These are phyloP conservation scores for Varecia variegata DNA, from an alignment of 2,797 vertebrate genomes.

Conservation along the genomic window DNA sequence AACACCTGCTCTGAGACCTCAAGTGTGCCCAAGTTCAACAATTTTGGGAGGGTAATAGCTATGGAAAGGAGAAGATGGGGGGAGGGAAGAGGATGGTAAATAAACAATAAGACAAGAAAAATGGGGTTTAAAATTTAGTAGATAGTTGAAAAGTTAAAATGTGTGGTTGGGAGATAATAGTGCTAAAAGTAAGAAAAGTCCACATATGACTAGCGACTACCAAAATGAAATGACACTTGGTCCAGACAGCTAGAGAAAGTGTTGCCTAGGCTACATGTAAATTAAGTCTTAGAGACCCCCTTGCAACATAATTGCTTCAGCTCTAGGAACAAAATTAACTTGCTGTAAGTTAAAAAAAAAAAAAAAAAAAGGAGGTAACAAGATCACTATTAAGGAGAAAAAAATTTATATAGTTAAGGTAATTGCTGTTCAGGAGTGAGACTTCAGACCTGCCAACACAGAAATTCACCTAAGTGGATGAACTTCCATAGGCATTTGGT, in stretches of 20 bases:
- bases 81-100: not conserved
- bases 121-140: not conserved
- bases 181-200: not conserved
- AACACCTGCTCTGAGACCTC: not conserved
- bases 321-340: conserved; percentile 22
- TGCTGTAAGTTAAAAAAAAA: not conserved
- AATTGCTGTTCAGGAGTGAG: conserved; percentile 17
- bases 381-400: not conserved
- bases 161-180: not conserved
- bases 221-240: not conserved
- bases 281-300: not conserved
- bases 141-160: not conserved
- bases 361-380: not conserved
- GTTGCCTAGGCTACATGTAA: not conserved
- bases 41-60: not conserved
- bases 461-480: not conserved
- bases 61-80: not conserved
- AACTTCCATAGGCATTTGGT: not conserved
- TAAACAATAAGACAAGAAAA: not conserved
- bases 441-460: not conserved
- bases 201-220: not conserved
- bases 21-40: not conserved
- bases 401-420: not conserved
- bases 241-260: not conserved
- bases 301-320: not conserved